Evolutionary conservation across 2,888 invertebrate genomes (phyloP).

Genomic region (Sinhomidia bicolor): DNA sequence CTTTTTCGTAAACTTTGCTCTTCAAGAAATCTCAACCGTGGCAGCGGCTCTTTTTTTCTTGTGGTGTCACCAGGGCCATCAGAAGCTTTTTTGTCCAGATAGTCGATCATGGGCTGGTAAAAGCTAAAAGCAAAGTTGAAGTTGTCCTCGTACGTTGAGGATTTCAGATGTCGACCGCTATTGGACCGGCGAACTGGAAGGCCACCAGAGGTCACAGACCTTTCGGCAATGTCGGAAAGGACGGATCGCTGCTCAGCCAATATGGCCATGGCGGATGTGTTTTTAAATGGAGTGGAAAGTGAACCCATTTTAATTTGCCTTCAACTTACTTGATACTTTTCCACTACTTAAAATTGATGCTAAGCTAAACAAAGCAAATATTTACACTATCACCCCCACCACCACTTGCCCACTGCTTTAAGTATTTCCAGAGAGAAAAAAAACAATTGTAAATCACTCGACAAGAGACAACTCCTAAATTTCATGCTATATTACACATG

Average conservation of each 20-base stretch:
- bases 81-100: slow-evolving; percentile 87
- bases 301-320: slow-evolving; percentile 63
- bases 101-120: slow-evolving; percentile 94
- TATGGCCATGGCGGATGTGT: slow-evolving; percentile 76
- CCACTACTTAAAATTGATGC: too few relatives aligned
- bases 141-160: slow-evolving; percentile 87
- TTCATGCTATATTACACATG: slow-evolving; percentile 18
- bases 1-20: slow-evolving; percentile 85
- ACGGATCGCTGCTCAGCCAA: slow-evolving; percentile 74
- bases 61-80: slow-evolving; percentile 81
- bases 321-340: too few relatives aligned
- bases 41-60: slow-evolving; percentile 82
- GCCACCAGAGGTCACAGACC: slow-evolving; percentile 41
- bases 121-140: slow-evolving; percentile 92
- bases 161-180: slow-evolving; percentile 46
- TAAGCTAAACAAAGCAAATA: not conserved
- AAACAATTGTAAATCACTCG: not conserved
- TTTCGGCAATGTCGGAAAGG: slow-evolving; percentile 64
- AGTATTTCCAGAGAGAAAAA: not conserved
- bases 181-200: slow-evolving; percentile 5
- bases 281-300: slow-evolving; percentile 57
- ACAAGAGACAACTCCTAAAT: slow-evolving; percentile 10
- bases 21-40: slow-evolving; percentile 89
- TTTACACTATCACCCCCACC: not conserved
- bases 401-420: not conserved